phyloP scores from a whole-genome alignment of 2,113 vertebrate species.

The Apodemus sylvaticus region DNA sequence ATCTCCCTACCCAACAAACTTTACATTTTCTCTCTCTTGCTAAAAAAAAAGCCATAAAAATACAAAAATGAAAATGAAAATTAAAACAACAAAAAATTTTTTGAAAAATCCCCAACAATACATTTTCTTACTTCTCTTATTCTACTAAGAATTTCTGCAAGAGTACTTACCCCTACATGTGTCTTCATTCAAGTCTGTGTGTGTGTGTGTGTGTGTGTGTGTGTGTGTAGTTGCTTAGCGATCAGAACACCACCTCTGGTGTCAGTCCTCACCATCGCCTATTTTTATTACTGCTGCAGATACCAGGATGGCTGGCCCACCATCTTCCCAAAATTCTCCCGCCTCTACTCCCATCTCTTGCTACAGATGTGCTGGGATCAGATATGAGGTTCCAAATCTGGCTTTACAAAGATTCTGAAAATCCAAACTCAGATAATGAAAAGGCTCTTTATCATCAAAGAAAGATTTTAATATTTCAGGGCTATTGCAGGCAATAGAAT shows the following conservation, averaged over 20 bases:
- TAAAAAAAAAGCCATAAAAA: not conserved
- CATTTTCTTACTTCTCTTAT: not conserved
- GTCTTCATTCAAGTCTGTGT: not conserved
- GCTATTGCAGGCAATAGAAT: not conserved
- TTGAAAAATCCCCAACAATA: not conserved
- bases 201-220: not conserved
- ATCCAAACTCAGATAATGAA: not conserved
- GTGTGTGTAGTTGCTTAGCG: not conserved
- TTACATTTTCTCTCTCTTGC: not conserved
- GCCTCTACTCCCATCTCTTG: not conserved
- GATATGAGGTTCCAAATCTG: not conserved
- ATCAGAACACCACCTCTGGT: not conserved
- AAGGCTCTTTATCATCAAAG: not conserved
- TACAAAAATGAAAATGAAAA: not conserved
- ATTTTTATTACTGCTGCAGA: not conserved
- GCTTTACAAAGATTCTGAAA: not conserved
- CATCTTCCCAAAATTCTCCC: not conserved
- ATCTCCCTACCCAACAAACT: not conserved
- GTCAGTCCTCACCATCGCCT: not conserved
- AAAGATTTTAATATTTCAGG: conserved; percentile 11
- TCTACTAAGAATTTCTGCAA: not conserved
- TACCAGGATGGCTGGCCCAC: too few relatives aligned
- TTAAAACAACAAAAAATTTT: not conserved
- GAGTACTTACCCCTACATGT: not conserved
- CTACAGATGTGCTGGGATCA: not conserved